Evolutionary conservation across 2,113 vertebrate species (phyloP).

Genomic region (Crotophaga sulcirostris): DNA sequence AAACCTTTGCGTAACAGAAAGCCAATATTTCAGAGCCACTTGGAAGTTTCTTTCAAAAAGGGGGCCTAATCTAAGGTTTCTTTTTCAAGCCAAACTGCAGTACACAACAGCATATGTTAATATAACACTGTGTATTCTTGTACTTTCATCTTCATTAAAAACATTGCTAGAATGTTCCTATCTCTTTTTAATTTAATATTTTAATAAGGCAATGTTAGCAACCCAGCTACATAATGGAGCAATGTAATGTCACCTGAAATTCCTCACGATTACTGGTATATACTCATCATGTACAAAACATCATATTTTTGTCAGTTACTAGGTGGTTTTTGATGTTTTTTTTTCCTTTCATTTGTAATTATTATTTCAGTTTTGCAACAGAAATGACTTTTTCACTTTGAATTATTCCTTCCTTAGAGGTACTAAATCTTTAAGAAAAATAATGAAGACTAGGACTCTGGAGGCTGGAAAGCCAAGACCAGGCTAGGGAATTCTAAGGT

Average conservation of each 20-base stretch:
- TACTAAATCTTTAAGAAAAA: neutral
- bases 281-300: neutral
- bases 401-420: neutral
- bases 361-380: neutral
- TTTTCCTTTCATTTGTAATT: neutral
- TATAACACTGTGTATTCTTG: neutral
- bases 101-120: neutral
- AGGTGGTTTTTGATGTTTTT: neutral
- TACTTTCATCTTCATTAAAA: neutral
- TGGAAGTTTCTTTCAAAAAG: neutral
- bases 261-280: neutral
- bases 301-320: neutral
- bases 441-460: neutral
- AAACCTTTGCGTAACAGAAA: neutral
- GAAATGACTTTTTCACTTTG: neutral
- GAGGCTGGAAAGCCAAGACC: neutral
- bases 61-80: neutral
- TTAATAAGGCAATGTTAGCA: neutral
- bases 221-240: neutral
- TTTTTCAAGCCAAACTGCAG: neutral
- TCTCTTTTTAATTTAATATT: neutral
- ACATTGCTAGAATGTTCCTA: neutral
- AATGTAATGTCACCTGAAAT: neutral
- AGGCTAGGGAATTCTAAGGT: neutral
- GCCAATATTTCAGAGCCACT: neutral